Evolutionary conservation across 2,888 invertebrate species (phyloP), one percentile per base, ranked within the genome.

Genomic region (Axea sp.): DNA sequence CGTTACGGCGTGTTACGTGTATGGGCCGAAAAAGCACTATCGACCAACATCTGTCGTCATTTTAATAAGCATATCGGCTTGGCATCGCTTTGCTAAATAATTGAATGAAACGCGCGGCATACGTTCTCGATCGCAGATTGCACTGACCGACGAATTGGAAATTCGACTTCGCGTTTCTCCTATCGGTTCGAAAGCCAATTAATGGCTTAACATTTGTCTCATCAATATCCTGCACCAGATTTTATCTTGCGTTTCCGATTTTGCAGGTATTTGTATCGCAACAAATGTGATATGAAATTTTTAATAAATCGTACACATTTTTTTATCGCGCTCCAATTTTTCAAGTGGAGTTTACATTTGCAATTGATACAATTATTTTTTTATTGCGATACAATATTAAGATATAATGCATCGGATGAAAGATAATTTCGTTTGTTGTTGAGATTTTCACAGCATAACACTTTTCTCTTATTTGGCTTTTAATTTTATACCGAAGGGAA

Each of bases 11-110:
- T 8, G 43, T 9, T 12, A 47, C 47, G 31, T 14, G 8, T 2
- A 4, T 39, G 11, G 47, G 9, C 11, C 22, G 15, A 45, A 57
- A 68, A 37, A 8, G 8, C 24, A 28, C 30, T 15, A 53, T 62
- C 47, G 39, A 35, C 39, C 12, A 11, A 24, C 47, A 39, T 65
- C 55, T 39, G 60, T 62, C 67, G 60, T 53, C 26, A 37, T 45
- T 67, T 73, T 73, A 73, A 73, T 68, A 64, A 74, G 57, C 64
- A 53, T 53, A 39, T 69, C 64, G 68, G n/a, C 1, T 15, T 7
- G 11, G 14, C 57, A 17, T 51, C 30, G 73, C 11, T 3, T n/a
- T 43, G 28, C 45, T 69, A 59, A 69, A 69, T 69, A 64, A 69
- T 74, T 69, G 57, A 68, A 64, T 47, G 41, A 45, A 73, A 41